Evolutionary conservation across 2,888 invertebrate genomes (phyloP), one percentile per base, ranked within the genome.

Genomic region (Hypercompe scribonia): DNA sequence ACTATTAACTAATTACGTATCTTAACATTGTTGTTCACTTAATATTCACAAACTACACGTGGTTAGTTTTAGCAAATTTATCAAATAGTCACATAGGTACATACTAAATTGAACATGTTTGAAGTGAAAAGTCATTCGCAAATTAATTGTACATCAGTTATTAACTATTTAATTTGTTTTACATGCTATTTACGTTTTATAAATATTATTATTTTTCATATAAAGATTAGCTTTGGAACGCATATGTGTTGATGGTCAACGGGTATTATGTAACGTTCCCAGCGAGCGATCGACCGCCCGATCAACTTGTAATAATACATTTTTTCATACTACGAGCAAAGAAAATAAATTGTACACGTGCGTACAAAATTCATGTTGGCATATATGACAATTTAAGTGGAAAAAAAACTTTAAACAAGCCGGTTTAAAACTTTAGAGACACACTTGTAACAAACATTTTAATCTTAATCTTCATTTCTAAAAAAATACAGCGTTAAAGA

Each of bases 301-400:
- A 87, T 87, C 84, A 87, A 86, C 87, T 85, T 88, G 86, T 90
- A 89, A 90, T 90, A 89, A 90, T 89, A 89, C 89, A 88, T 90
- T 90, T 90, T 90, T 90, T 89, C 87, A 86, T 88, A 86, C 85
- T 74, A 82, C 85, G 84, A 83, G 81, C 83, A 85, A 84, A 82
- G 82, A 81, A 84, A 84, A 87, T 83, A 85, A 86, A 86, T 87
- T 86, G 85, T 81, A 82, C 80, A 82, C 81, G 77, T 82, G 79
- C 79, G 80, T 70, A 83, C 81, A 79, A 83, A 84, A 78, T 77
- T 85, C 76, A 76, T 76, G 83, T 80, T 83, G 78, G 79, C 81
- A 84, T 78, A 77, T 82, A 83, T 86, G 84, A 86, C 84, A 84
- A 79, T 79, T 81, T 78, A 79, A 81, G 76, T 73, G 71, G 64